phyloP scores from a whole-genome alignment of 1,140 invertebrate genomes.

The Diabrotica undecimpunctata region DNA sequence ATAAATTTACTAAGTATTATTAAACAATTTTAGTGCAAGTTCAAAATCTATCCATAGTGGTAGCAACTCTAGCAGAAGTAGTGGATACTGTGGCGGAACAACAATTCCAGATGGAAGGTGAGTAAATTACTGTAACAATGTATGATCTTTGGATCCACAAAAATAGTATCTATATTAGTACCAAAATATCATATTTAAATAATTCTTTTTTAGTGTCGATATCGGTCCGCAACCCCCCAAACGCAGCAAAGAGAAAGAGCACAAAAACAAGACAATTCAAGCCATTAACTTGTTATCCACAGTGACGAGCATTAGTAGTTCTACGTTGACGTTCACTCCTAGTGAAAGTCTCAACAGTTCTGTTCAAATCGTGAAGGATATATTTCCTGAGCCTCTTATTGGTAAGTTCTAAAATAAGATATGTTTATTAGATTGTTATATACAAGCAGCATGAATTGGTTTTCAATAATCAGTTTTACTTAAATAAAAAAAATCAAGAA shows the following conservation, averaged over 20 bases:
- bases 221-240: constrained; percentile 47
- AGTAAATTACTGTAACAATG: background rate
- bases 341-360: background rate
- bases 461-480: no score
- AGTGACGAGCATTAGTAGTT: background rate
- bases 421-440: background rate
- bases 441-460: no score
- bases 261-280: constrained; percentile 52
- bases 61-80: constrained; percentile 72
- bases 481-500: no score
- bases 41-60: constrained; percentile 72
- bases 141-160: background rate
- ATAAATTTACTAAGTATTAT: background rate
- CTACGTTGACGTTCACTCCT: background rate
- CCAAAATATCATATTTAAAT: constrained; percentile 7
- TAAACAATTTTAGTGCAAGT: constrained; percentile 60
- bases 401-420: background rate
- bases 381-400: background rate
- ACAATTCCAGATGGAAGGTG: constrained; percentile 46
- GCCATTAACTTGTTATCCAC: constrained; percentile 24
- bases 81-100: constrained; percentile 65
- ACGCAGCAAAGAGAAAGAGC: constrained; percentile 52
- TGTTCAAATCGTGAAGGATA: background rate
- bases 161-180: constrained; percentile 14
- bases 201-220: constrained; percentile 20